These are phyloP conservation scores for Cylas formicarius DNA, from an alignment of 1,140 invertebrate species.

Conservation along the genomic window DNA sequence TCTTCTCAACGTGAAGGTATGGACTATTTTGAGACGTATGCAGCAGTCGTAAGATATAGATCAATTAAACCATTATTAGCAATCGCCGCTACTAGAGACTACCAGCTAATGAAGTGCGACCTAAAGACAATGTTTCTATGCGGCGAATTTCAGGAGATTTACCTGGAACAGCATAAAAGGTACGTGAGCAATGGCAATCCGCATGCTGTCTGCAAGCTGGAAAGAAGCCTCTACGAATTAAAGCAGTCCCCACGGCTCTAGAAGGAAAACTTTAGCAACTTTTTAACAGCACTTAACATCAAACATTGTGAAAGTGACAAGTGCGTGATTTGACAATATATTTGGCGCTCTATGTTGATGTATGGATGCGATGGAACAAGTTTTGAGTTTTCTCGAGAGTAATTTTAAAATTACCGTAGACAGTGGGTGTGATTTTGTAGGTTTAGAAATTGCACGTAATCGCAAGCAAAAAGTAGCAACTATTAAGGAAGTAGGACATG, in stretches of 20 bases:
- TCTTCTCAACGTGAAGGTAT: slow-evolving; percentile 38
- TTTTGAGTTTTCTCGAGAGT: too few species aligned
- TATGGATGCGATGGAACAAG: slow-evolving; percentile 13
- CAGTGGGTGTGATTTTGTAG: too few species aligned
- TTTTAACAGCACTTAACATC: not conserved
- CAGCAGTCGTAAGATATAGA: slow-evolving; percentile 33
- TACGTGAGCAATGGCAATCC: slow-evolving; percentile 21
- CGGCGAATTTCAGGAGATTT: slow-evolving; percentile 42
- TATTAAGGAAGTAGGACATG: slow-evolving; percentile 5
- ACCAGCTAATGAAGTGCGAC: slow-evolving; percentile 29
- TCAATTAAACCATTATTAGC: slow-evolving; percentile 27
- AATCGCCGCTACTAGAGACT: slow-evolving; percentile 12
- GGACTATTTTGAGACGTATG: slow-evolving; percentile 40
- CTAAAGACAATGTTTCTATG: slow-evolving; percentile 40
- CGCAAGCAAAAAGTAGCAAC: not conserved
- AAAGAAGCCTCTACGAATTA: slow-evolving; percentile 42
- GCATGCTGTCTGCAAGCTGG: slow-evolving; percentile 13
- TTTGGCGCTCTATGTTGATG: slow-evolving; percentile 17
- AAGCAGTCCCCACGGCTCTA: slow-evolving; percentile 43
- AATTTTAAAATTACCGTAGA: too few species aligned
- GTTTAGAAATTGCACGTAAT: slow-evolving; percentile 8
- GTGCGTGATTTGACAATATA: slow-evolving; percentile 1
- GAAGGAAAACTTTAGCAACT: slow-evolving; percentile 28
- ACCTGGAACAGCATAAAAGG: slow-evolving; percentile 37
- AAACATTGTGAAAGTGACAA: slow-evolving; percentile 3